A percentile compares a stretch with the other conserved stretches of the same genome.
These are phyloP conservation scores for Distichodus sexfasciatus DNA, from an alignment of 2,797 vertebrate genomes.

Conservation along the genomic window DNA sequence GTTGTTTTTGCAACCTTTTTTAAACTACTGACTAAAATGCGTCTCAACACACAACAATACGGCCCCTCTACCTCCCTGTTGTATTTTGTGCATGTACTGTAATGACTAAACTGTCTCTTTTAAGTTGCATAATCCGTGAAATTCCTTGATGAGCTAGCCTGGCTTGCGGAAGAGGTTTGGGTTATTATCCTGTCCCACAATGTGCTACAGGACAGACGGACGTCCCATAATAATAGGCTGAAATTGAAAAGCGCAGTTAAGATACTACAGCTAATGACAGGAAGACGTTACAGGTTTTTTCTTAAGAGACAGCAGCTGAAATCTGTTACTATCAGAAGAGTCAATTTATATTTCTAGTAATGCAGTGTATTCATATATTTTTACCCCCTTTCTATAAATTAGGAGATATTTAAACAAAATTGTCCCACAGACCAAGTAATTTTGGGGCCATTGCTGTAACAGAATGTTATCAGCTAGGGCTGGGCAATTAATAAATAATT, in stretches of 20 bases:
- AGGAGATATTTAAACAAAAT: too few relatives aligned
- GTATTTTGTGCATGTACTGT: slow-evolving; percentile 37
- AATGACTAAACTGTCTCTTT: slow-evolving; percentile 22
- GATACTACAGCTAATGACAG: neutral
- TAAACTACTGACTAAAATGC: slow-evolving; percentile 45
- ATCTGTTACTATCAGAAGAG: too few relatives aligned
- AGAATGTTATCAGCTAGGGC: too few relatives aligned
- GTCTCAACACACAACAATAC: slow-evolving; percentile 22
- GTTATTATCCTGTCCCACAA: neutral
- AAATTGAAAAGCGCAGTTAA: neutral
- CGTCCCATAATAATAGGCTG: neutral
- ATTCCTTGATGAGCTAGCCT: neutral
- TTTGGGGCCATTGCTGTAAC: too few relatives aligned
- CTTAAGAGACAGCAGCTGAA: neutral
- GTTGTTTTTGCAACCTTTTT: neutral
- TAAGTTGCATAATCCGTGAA: neutral
- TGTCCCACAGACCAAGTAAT: too few relatives aligned
- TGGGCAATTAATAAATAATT: too few relatives aligned
- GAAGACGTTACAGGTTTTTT: neutral
- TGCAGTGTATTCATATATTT: too few relatives aligned
- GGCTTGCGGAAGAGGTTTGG: neutral
- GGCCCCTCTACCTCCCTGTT: slow-evolving; percentile 36
- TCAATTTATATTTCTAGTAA: too few relatives aligned
- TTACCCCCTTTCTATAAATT: too few relatives aligned
- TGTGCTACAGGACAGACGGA: neutral